Percentiles rank a stretch among this genome's conserved stretches.
Evolutionary conservation across 1,140 invertebrate genomes (phyloP).

Genomic region (Drosophila santomea): DNA sequence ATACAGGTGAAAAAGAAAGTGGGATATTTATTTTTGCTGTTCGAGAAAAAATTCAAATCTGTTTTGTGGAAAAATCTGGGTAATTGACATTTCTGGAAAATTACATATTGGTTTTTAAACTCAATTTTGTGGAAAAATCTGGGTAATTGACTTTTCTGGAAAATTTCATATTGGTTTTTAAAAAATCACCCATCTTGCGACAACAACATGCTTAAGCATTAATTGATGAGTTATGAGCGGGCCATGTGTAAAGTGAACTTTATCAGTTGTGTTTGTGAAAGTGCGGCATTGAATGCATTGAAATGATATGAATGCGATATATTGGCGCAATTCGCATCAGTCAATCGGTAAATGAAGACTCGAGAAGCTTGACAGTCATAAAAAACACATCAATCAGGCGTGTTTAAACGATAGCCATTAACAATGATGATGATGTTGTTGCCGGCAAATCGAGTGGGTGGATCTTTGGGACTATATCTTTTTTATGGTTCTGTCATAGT

Average conservation of each 20-base stretch:
- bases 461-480: slow-evolving; percentile 23
- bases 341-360: slow-evolving; percentile 4
- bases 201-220: background rate
- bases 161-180: background rate
- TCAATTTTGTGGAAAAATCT: too few relatives aligned
- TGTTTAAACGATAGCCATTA: slow-evolving; percentile 47
- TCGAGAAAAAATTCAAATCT: too few relatives aligned
- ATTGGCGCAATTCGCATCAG: slow-evolving; percentile 10
- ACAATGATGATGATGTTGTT: slow-evolving; percentile 9
- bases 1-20: too few relatives aligned
- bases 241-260: background rate
- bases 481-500: slow-evolving; percentile 48
- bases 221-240: slow-evolving; percentile 8
- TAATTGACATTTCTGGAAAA: too few relatives aligned
- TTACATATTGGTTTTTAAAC: background rate
- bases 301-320: too few relatives aligned
- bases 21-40: too few relatives aligned
- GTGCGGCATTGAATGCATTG: background rate
- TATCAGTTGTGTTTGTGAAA: background rate
- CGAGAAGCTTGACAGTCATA: slow-evolving; percentile 39
- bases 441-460: slow-evolving; percentile 3
- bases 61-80: too few relatives aligned
- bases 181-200: too few relatives aligned
- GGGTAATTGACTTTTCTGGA: too few relatives aligned
- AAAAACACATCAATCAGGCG: slow-evolving; percentile 59